These are phyloP conservation scores for Drosophila lacicola DNA, from an alignment of 2,888 invertebrate species.

Conservation along the genomic window DNA sequence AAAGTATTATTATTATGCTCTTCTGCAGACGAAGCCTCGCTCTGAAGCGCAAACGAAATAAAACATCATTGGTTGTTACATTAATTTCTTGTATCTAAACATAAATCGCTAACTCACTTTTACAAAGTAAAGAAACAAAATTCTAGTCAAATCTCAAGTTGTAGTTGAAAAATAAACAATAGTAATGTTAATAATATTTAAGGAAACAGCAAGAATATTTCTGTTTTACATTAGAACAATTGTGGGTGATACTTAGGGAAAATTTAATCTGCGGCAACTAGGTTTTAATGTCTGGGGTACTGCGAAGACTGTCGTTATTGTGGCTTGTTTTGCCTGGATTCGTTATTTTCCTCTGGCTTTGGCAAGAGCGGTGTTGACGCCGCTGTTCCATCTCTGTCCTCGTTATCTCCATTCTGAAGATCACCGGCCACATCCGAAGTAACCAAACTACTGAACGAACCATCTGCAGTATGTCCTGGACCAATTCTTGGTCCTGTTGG, in stretches of 20 bases:
- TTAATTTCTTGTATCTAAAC: constrained; percentile 18
- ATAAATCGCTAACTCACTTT: constrained; percentile 14
- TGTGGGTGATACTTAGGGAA: constrained; percentile 31
- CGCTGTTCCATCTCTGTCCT: constrained; percentile 61
- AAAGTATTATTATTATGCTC: constrained; percentile 2
- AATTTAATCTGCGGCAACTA: constrained; percentile 36
- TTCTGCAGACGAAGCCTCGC: background rate
- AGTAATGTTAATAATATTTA: constrained; percentile 35
- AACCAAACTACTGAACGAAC: constrained; percentile 79
- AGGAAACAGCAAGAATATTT: constrained; percentile 30
- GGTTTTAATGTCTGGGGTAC: constrained; percentile 23
- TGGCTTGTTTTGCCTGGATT: constrained; percentile 63
- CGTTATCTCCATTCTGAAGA: constrained; percentile 65
- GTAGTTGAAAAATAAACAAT: constrained; percentile 29
- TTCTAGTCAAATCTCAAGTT: constrained; percentile 33
- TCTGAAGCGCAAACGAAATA: background rate
- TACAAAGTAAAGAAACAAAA: constrained; percentile 25
- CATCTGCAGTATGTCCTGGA: constrained; percentile 73
- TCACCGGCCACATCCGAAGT: constrained; percentile 76
- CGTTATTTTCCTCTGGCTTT: constrained; percentile 51
- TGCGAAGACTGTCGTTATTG: constrained; percentile 52
- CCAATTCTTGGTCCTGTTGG: constrained; percentile 58
- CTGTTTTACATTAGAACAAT: constrained; percentile 23
- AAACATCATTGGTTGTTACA: constrained; percentile 9
- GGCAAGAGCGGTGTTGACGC: constrained; percentile 77